Conservation (phyloP, 2,888 invertebrate species). For the Agrilus cyanescens region DNA sequence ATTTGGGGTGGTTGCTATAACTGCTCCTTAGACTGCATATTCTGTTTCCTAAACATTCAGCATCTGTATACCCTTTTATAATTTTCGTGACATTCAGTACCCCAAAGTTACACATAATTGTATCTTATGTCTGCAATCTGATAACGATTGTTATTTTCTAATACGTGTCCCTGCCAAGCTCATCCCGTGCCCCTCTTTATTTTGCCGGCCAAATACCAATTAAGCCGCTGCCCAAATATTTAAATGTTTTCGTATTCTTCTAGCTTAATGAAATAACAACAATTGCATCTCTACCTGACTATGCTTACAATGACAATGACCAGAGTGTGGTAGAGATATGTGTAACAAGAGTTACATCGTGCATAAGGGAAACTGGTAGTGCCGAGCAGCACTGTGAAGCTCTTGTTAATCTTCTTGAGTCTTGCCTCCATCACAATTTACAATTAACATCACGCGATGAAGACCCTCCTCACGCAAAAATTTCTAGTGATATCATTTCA, state of each 20-base stretch:
- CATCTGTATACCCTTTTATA: no score
- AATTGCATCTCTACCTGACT: conserved; percentile 73
- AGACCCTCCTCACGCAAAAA: conserved; percentile 93
- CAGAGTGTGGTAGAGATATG: conserved; percentile 94
- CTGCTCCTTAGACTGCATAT: no score
- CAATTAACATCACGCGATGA: conserved; percentile 67
- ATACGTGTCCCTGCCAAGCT: no score
- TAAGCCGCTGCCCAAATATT: no score
- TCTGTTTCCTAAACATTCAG: no score
- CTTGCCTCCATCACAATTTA: conserved; percentile 79
- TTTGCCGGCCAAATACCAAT: no score
- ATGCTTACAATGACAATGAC: conserved; percentile 77
- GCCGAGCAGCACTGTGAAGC: conserved; percentile 78
- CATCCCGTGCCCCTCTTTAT: no score
- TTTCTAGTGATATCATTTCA: conserved; percentile 88
- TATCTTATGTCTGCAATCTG: no score
- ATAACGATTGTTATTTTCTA: no score
- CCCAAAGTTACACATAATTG: no score
- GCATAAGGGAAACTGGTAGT: conserved; percentile 79
- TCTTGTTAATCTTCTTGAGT: conserved; percentile 72
- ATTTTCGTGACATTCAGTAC: no score
- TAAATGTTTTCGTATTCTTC: conserved; percentile 16
- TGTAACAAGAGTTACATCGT: conserved; percentile 80
- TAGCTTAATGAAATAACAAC: conserved; percentile 63
- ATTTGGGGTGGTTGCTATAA: no score